Base-by-base conservation (phyloP, 2,888 invertebrate species). In the Dysmachus trigonus region DNA sequence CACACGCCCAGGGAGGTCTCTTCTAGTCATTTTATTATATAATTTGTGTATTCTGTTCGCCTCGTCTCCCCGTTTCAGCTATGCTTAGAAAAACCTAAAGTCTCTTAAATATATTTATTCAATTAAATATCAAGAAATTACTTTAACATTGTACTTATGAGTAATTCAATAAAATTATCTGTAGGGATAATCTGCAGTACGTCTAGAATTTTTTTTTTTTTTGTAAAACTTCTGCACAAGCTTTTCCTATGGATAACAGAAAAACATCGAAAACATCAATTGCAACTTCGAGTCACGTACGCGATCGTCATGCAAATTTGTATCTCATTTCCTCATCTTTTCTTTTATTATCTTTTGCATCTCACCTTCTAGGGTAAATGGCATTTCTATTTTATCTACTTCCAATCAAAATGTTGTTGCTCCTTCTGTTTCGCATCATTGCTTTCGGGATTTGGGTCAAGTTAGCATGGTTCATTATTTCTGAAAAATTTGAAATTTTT, bases 121-220 rank as follows among this genome's bases (percentile, higher is more conserved):
- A 76, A 76, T 76, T 76, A 35, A 76, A 76, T 76, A 76, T 76
- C 38, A 76, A 76, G 76, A 62, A 76, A 35, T 76, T 76, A 76
- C 76, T 76, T 76, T 35, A 76, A 76, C 76, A 76, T 76, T 76
- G 76, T 76, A 76, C 76, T 76, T 76, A 76, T 76, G 33, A 76
- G 76, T 76, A 76, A 76, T 62, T 62, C 62, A 76, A 76, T 35
- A 76, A 35, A 35, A 35, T 38, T 35, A 35, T 76, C 38, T 35
- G 33, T 76, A 76, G 76, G 18, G 76, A 35, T 31, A 76, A 35
- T 62, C 27, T 62, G 27, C 22, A 62, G 62, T 62, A 62, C 62
- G 62, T 62, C 10, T 62, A 62, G 10, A 22, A 2, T 27, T n/a
- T n/a, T 51, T 1, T 51, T 51, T 18, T 18, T 51, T 62, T 62